A percentile compares a stretch with the other conserved stretches of the same genome.
Evolutionary conservation across 2,113 vertebrate species (phyloP).

Genomic region (Panthera uncia): DNA sequence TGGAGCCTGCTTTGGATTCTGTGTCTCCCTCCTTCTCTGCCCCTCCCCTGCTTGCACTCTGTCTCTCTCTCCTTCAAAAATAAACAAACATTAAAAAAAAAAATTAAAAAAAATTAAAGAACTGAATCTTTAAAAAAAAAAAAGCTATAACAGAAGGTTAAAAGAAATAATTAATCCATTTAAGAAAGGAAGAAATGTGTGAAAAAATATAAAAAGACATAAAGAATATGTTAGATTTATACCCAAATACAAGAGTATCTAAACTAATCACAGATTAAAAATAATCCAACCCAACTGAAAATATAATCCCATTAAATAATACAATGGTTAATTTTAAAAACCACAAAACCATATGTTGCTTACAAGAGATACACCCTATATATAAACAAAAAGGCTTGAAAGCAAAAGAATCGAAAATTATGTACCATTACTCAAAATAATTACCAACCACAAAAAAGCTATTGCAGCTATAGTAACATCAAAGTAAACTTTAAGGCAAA

Average conservation of each 20-base stretch:
- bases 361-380: neutral
- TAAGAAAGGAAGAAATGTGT: neutral
- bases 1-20: too few relatives aligned
- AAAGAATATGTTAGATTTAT: neutral
- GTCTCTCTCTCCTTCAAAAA: too few relatives aligned
- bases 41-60: too few relatives aligned
- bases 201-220: neutral
- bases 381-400: constrained; percentile 8
- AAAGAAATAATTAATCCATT: neutral
- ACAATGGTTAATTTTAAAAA: neutral
- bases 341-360: neutral
- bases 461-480: neutral
- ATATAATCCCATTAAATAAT: neutral
- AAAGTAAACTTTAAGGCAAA: constrained; percentile 16
- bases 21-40: too few relatives aligned
- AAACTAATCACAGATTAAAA: neutral
- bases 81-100: too few relatives aligned
- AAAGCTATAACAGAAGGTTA: neutral
- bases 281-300: neutral
- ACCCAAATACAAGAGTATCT: neutral
- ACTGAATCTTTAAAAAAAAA: neutral
- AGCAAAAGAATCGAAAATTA: neutral
- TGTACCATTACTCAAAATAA: neutral
- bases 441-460: neutral
- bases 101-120: too few relatives aligned